Evolutionary conservation across 1,140 invertebrate genomes (phyloP), one percentile per base, ranked within the genome.

Genomic region (Trichogramma pretiosum): DNA sequence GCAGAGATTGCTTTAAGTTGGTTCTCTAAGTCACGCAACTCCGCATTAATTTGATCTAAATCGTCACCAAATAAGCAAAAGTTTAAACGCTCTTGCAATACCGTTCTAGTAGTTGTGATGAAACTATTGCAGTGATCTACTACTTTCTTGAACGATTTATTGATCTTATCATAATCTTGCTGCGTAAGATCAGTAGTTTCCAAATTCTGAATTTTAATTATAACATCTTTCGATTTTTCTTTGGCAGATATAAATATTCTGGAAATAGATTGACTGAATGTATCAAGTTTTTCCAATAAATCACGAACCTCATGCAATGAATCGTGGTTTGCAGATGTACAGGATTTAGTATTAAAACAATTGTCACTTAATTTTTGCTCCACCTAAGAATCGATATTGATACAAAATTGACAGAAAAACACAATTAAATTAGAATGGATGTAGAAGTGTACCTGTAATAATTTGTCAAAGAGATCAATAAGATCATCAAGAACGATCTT

Each of bases 401-500:
- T 22, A 19, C n/a, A 23, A 24, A 23, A 10, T 36, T 26, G n/a
- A 17, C 11, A 3, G 37, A 38, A 22, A 30, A 45, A 28, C 34
- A 45, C n/a, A 45, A 7, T 46, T 51, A 46, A 26, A 19, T 42
- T 38, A 36, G 10, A n/a, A 22, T 21, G 9, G 22, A 18, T 14
- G 21, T 41, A 41, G 30, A 3, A 11, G 5, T 10, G 11, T 61
- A 87, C 81, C 71, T 87, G 76, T 24, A 77, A 65, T 43, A 87
- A 63, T 56, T 79, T 79, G 52, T 77, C 77, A 64, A 84, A 86
- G 63, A 85, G 82, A 9, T 75, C 73, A 34, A 82, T 77, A 30
- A 88, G 69, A 67, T 83, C 83, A 58, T 87, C 81, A 22, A 88
- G 56, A 14, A 91, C 64, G 17, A 77, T 77, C 59, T 84, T 79